Evolutionary conservation across 2,888 invertebrate genomes (phyloP).

Genomic region (Leptopilina myrica): DNA sequence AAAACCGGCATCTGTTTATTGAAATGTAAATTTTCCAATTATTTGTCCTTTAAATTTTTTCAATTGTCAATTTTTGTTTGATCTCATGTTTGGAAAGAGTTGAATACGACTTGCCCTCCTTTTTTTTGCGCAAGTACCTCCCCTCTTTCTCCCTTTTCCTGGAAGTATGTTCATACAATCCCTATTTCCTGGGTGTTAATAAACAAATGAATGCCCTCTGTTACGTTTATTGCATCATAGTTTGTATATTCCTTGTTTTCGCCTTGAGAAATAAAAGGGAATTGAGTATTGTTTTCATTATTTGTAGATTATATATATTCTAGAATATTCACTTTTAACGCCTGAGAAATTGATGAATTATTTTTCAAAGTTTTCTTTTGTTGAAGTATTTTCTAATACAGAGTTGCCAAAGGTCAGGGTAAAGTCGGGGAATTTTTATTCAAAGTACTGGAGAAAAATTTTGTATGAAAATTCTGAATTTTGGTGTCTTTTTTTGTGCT

Average conservation of each 20-base stretch:
- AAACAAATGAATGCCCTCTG: conserved; percentile 14
- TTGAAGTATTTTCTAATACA: too few species aligned
- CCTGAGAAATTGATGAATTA: too few species aligned
- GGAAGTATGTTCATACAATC: conserved; percentile 5
- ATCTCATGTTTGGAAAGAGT: background rate
- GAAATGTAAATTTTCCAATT: background rate
- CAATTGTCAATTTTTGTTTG: background rate
- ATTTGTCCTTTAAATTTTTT: background rate
- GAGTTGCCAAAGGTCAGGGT: too few species aligned
- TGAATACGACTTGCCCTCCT: conserved; percentile 2
- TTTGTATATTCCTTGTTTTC: background rate
- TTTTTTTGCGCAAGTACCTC: conserved; percentile 37
- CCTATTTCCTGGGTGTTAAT: conserved; percentile 30
- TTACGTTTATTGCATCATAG: background rate
- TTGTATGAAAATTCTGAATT: too few species aligned
- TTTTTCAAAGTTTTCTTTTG: too few species aligned
- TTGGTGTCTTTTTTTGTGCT: too few species aligned
- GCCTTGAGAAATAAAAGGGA: background rate
- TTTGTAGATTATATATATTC: background rate
- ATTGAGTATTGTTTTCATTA: background rate
- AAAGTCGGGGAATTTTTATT: too few species aligned
- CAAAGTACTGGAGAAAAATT: too few species aligned
- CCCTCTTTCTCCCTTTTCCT: conserved; percentile 27
- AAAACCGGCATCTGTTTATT: conserved; percentile 23
- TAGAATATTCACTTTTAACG: too few species aligned